Conservation (phyloP, 2,113 vertebrate species). For the Microtus pennsylvanicus region DNA sequence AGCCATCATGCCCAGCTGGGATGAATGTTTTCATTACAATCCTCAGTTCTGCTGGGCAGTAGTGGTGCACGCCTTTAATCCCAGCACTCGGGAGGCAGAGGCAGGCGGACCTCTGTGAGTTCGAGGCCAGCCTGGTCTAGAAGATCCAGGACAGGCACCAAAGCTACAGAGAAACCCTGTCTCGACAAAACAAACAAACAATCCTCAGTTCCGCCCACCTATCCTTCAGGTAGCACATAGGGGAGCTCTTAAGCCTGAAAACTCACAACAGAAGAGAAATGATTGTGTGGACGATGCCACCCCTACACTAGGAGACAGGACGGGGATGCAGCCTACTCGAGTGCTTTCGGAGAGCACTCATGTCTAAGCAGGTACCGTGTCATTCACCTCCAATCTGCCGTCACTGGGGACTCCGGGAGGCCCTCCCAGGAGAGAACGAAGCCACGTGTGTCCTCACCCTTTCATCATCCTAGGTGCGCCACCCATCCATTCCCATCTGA, state of each 20-base stretch:
- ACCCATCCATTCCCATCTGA: neutral
- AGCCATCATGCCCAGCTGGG: no score
- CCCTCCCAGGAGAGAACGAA: neutral
- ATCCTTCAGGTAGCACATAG: neutral
- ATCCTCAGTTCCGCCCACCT: neutral
- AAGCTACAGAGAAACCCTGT: no score
- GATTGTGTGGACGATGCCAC: neutral
- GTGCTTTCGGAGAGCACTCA: neutral
- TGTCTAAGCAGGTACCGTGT: neutral
- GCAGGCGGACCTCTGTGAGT: no score
- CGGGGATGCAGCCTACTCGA: neutral
- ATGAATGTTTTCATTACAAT: conserved; percentile 9
- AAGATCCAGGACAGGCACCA: no score
- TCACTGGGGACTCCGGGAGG: neutral
- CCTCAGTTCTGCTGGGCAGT: no score
- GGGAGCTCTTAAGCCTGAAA: conserved; percentile 32
- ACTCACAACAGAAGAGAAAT: neutral
- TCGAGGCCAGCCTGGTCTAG: no score
- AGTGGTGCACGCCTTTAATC: no score
- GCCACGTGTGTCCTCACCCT: neutral
- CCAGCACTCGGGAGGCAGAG: no score
- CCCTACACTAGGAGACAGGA: neutral
- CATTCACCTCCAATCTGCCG: neutral
- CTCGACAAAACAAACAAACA: neutral
- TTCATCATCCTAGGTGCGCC: conserved; percentile 45